phyloP scores from a whole-genome alignment of 2,113 vertebrate species.

The Hucho hucho region DNA sequence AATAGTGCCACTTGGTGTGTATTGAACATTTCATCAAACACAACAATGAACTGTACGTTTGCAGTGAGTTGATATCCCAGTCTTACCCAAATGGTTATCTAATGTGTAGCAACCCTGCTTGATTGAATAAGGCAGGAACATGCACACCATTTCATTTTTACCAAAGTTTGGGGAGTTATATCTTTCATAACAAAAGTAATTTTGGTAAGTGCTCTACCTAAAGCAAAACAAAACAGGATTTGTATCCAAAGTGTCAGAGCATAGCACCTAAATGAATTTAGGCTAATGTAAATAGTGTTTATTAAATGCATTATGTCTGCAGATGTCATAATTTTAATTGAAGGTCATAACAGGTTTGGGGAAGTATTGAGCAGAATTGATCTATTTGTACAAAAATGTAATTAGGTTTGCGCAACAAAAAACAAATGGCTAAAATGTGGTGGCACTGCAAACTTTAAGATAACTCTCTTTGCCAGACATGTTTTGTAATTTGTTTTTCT shows the following conservation, averaged over 20 bases:
- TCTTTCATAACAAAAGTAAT: slow-evolving; percentile 55
- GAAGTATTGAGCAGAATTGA: slow-evolving; percentile 41
- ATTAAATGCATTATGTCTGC: slow-evolving; percentile 65
- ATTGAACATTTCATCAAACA: too few species aligned
- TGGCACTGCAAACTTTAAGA: slow-evolving; percentile 66
- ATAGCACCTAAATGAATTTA: slow-evolving; percentile 52
- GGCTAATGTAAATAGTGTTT: slow-evolving; percentile 59
- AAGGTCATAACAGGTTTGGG: slow-evolving; percentile 56
- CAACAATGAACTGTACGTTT: too few species aligned
- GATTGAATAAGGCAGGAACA: too few species aligned
- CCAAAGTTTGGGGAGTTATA: slow-evolving; percentile 57
- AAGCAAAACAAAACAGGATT: slow-evolving; percentile 55
- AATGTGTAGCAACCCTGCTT: too few species aligned
- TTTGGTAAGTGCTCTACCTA: slow-evolving; percentile 27
- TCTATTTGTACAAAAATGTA: slow-evolving; percentile 49
- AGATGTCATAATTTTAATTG: slow-evolving; percentile 22
- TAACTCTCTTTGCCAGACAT: slow-evolving; percentile 73
- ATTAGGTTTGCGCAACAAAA: slow-evolving; percentile 71
- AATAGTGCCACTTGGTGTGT: too few species aligned
- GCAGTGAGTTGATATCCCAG: too few species aligned
- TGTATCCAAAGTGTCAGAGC: slow-evolving; percentile 56
- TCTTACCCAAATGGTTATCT: too few species aligned
- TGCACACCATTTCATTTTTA: slow-evolving; percentile 1
- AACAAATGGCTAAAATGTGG: slow-evolving; percentile 68
- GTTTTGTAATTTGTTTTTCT: slow-evolving; percentile 73